Base-by-base conservation (phyloP, 2,888 invertebrate species). In the Drosophila ustulata region DNA sequence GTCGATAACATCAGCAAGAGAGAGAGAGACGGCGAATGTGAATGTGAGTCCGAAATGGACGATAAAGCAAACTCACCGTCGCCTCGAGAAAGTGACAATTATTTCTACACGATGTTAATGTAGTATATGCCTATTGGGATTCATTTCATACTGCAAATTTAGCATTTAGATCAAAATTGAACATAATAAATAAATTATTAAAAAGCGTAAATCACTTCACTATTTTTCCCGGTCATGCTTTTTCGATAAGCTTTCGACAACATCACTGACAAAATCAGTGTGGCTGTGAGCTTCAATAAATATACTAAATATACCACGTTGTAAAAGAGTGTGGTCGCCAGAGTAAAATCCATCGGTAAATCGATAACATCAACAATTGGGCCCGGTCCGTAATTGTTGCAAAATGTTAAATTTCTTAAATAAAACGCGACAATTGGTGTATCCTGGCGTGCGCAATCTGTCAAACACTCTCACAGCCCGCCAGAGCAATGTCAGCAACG, bases 381-480 rank as follows among this genome's bases (percentile, higher is more conserved):
- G n/a, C 45, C 39, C 50, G 25, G 25, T 26, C 46, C 56, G 45
- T 26, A 57, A 53, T 57, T 78, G 51, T 52, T 25, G 13, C 32
- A 79, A 81, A 78, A 91, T 91, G 90, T 80, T 91, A 51, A 82
- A 82, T 66, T 80, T 91, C 47, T 79, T 91, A 76, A 90, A 73
- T 75, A 90, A 88, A 84, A 80, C 88, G 2, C 73, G 80, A 59
- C 67, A 77, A 39, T 66, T 85, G 39, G 13, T 90, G 1, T 55
- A 72, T 53, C 84, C 89, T 3, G 46, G 73, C 1, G 50, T 79
- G 1, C 86, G 91, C 3, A 73, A 63, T 8, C 58, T 90, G 9
- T 68, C 75, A 5, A 67, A 67, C 4, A 61, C 62, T 5, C 18
- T 75, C 1, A 70, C 57, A 26, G 52, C 52, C 18, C 52, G 45